phyloP scores from a whole-genome alignment of 2,888 invertebrate species.

The Pristionchus arcanus region DNA sequence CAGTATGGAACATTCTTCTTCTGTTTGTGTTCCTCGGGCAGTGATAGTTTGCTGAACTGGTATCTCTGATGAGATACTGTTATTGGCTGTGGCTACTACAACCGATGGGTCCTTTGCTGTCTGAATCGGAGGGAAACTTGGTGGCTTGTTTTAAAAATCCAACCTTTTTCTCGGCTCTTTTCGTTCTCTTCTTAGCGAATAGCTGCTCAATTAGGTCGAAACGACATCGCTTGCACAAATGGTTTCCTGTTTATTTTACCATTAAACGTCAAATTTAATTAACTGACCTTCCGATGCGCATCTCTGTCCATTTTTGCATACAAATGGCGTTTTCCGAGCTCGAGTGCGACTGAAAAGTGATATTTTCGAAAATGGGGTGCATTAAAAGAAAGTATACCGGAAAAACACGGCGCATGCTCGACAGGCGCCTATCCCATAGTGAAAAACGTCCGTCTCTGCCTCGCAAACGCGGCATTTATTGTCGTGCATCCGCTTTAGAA shows the following conservation, averaged over 20 bases:
- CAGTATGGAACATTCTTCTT: neutral
- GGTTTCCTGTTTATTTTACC: neutral
- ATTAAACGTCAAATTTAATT: neutral
- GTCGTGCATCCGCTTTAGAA: neutral
- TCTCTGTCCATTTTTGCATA: neutral
- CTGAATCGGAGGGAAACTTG: too few relatives aligned
- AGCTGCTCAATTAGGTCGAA: neutral
- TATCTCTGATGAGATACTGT: neutral
- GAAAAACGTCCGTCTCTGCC: neutral
- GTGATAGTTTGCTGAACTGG: neutral
- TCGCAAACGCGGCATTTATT: conserved; percentile 8
- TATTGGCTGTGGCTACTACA: neutral
- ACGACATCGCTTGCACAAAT: neutral
- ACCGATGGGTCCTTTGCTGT: too few relatives aligned
- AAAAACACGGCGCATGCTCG: neutral
- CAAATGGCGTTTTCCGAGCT: neutral
- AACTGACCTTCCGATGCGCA: neutral
- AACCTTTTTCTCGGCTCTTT: neutral
- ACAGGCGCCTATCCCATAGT: conserved; percentile 1
- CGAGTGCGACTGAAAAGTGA: neutral
- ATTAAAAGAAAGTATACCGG: neutral
- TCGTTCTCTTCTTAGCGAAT: neutral
- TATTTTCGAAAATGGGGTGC: too few relatives aligned
- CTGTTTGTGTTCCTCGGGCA: neutral
- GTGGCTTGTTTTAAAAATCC: neutral